These are phyloP conservation scores for Beaufortia kweichowensis DNA, from an alignment of 2,113 vertebrate species.

Conservation along the genomic window DNA sequence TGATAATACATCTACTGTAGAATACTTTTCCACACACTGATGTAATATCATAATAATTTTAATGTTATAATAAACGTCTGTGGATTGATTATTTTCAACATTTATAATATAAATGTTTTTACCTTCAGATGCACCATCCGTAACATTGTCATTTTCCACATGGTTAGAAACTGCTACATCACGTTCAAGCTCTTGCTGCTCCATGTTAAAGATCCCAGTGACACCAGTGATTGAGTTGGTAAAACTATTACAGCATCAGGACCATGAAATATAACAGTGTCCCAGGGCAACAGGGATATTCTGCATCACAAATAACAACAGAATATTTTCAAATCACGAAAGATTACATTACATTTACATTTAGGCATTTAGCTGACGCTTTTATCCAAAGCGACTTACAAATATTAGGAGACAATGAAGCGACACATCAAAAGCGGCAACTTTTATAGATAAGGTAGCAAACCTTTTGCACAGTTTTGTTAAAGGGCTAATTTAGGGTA, in stretches of 20 bases:
- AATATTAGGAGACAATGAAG: no score
- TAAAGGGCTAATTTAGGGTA: neutral
- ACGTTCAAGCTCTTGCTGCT: slow-evolving; percentile 13
- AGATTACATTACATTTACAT: no score
- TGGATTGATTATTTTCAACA: no score
- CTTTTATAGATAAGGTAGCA: no score
- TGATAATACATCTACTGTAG: no score
- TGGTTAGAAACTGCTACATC: neutral
- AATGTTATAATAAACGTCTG: neutral
- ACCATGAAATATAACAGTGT: neutral
- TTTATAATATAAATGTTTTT: neutral
- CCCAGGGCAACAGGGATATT: neutral
- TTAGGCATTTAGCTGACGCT: no score
- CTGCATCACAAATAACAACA: neutral
- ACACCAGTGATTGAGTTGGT: neutral
- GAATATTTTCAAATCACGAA: no score
- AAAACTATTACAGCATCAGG: slow-evolving; percentile 7
- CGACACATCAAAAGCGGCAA: no score
- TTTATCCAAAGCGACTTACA: no score
- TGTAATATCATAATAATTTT: neutral
- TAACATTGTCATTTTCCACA: neutral
- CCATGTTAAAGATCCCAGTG: neutral
- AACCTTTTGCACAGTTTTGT: neutral
- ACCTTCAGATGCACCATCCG: neutral
- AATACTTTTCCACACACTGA: no score